These are phyloP conservation scores for Menura novaehollandiae DNA, from an alignment of 2,113 vertebrate genomes.

Conservation along the genomic window DNA sequence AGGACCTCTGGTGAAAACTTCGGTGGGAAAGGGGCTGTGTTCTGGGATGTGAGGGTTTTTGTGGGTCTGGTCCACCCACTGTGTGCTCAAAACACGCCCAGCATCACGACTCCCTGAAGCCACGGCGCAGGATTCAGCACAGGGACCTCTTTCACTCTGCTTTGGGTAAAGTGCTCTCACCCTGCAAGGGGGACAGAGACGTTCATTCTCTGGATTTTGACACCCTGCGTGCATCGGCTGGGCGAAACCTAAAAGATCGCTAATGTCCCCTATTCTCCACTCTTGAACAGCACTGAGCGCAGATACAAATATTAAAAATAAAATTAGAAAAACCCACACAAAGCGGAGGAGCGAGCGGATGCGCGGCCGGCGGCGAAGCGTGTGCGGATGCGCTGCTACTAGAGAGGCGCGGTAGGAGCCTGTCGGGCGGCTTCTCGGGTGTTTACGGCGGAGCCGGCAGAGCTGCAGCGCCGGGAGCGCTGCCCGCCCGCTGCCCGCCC, in stretches of 20 bases:
- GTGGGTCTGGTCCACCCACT: background rate
- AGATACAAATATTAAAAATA: too few relatives aligned
- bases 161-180: background rate
- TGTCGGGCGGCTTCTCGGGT: background rate
- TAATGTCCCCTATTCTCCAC: background rate
- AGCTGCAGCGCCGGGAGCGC: background rate
- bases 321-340: rapidly evolving
- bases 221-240: rapidly evolving
- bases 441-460: slow-evolving; percentile 5
- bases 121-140: background rate
- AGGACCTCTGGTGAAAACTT: background rate
- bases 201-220: rapidly evolving
- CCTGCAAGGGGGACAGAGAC: rapidly evolving
- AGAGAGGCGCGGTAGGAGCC: slow-evolving; percentile 1
- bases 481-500: background rate
- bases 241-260: background rate
- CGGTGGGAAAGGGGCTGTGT: background rate
- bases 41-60: background rate
- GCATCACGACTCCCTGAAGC: background rate
- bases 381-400: slow-evolving; percentile 1
- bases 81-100: rapidly evolving
- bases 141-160: background rate
- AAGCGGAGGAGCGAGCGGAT: background rate
- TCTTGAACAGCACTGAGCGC: background rate
- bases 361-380: background rate